Base-by-base conservation (phyloP, 2,888 invertebrate species). In the Papilio elwesi region DNA sequence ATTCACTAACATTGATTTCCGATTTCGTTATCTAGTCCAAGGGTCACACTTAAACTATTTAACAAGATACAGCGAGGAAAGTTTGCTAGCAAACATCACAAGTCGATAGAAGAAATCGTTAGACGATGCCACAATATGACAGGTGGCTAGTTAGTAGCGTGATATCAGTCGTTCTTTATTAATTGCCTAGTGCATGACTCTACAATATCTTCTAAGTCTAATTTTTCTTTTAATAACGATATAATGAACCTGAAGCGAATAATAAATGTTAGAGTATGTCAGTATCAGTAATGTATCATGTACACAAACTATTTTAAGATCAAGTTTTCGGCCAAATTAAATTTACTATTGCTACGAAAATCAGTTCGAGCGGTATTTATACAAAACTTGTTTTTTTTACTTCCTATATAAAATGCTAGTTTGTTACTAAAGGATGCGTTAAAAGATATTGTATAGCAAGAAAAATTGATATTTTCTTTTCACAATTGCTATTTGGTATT, bases 1-100 rank as follows among this genome's bases (percentile, higher is more conserved):
- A 65, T 48, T 73, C 73, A 73, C 73, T 73, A 73, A 73, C 73
- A 73, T 73, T 55, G 69, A 73, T 69, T 69, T 73, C 69, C 52
- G 66, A 57, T 68, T 62, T 66, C 11, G 13, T 65, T 48, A 43
- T 66, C 65, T 62, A 70, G 4, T 51, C 7, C 59, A 65, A 70
- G 15, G 26, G 43, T 48, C 43, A 52, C 52, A 73, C 57, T 53
- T 68, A 16, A 68, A 63, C 53, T 68, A 68, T 72, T 57, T 59
- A 59, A 55, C 48, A 68, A 72, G 15, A 72, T 12, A 38, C 43
- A 62, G 43, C 15, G 15, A 43, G 43, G 43, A 38, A 13, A n/a
- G 59, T 26, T 55, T 43, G 38, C 43, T 62, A 62, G 11, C 59
- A 38, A 38, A 15, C 43, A 10, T 43, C 43, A 59, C 59, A 43